A percentile compares a stretch with the other conserved stretches of the same genome.
These are phyloP conservation scores for Anguilla anguilla DNA, from an alignment of 2,797 vertebrate genomes.

Conservation along the genomic window DNA sequence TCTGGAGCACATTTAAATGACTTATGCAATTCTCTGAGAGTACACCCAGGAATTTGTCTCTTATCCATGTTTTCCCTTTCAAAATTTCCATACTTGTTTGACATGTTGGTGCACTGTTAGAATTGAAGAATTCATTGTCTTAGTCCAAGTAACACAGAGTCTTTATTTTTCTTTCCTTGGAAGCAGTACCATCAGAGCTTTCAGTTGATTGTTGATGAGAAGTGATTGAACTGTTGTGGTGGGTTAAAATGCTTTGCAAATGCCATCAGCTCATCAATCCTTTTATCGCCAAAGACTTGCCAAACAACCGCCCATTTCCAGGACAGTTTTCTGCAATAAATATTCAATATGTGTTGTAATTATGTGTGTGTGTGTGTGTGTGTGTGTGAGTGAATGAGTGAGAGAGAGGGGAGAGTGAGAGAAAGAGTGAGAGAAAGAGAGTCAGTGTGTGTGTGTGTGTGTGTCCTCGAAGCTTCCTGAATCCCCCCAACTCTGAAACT, in stretches of 20 bases:
- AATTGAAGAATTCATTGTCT: conserved; percentile 2
- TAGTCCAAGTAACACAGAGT: not conserved
- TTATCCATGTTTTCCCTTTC: conserved; percentile 9
- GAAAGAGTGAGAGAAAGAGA: not conserved
- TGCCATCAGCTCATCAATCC: conserved; percentile 9
- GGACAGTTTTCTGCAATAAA: conserved; percentile 20
- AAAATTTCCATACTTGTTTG: conserved; percentile 31
- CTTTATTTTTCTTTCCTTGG: not conserved
- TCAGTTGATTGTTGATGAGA: conserved; percentile 33
- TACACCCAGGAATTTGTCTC: conserved; percentile 10
- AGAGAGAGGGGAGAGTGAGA: not conserved
- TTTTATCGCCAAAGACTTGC: not conserved
- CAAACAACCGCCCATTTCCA: conserved; percentile 21
- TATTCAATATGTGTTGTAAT: conserved; percentile 24
- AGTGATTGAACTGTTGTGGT: conserved; percentile 12
- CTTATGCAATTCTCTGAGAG: not conserved
- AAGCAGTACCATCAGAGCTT: not conserved
- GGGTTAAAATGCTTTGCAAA: not conserved
- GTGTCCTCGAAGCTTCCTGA: conserved; percentile 8
- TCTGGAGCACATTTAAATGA: conserved; percentile 3
- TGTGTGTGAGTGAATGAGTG: not conserved
- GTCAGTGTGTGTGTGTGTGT: not conserved
- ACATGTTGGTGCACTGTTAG: conserved; percentile 25
- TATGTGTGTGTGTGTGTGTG: conserved; percentile 21
- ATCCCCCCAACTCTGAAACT: conserved; percentile 22